Evolutionary conservation across 2,113 vertebrate species (phyloP).

Genomic region (Bos indicus): DNA sequence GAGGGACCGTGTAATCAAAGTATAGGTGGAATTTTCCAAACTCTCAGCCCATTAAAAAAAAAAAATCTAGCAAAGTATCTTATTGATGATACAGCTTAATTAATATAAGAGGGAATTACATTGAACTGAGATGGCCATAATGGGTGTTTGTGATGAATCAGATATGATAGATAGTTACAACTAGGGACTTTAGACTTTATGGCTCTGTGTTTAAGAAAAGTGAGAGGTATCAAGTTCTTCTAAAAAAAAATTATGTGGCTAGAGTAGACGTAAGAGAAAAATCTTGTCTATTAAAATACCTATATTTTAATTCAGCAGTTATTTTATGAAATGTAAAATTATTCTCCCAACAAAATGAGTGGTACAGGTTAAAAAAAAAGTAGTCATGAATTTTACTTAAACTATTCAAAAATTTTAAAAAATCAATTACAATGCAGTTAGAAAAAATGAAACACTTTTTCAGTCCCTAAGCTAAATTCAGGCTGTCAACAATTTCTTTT

Average conservation of each 20-base stretch:
- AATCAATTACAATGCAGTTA: conserved; percentile 44
- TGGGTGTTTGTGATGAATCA: not conserved
- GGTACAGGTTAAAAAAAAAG: not conserved
- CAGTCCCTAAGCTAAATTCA: conserved; percentile 41
- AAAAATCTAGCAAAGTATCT: not conserved
- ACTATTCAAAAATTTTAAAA: conserved; percentile 45
- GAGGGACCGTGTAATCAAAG: not conserved
- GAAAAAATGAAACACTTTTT: conserved; percentile 18
- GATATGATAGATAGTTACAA: not conserved
- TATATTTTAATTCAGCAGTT: not conserved
- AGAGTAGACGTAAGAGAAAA: not conserved
- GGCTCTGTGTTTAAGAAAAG: not conserved
- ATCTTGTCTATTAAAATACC: not conserved
- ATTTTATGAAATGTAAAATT: conserved; percentile 33
- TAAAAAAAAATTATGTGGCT: not conserved
- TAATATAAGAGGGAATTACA: not conserved
- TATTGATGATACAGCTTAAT: not conserved
- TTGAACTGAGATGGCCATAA: not conserved
- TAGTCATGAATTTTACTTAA: conserved; percentile 40
- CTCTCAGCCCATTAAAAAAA: not conserved
- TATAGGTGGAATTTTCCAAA: not conserved
- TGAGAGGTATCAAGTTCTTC: not conserved
- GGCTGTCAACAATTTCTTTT: not conserved
- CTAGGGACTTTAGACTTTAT: not conserved
- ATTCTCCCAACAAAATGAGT: conserved; percentile 36